phyloP scores from a whole-genome alignment of 2,113 vertebrate genomes.

The Cricetomys ansorgei region DNA sequence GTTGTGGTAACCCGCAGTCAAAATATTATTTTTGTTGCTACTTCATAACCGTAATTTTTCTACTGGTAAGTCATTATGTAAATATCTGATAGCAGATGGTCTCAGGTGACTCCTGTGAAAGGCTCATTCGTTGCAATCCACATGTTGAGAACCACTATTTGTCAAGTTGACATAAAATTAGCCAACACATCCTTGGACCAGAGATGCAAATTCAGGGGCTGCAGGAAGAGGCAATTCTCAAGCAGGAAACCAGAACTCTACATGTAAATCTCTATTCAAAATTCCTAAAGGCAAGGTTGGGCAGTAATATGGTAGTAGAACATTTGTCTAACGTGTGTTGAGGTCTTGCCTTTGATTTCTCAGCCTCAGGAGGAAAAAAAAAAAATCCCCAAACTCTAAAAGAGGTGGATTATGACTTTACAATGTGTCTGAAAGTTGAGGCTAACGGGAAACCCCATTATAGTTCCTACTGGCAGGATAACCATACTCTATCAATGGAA shows the following conservation, averaged over 20 bases:
- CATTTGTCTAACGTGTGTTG: not conserved
- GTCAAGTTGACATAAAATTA: not conserved
- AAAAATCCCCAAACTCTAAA: not conserved
- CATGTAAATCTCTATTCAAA: not conserved
- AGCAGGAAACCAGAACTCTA: not conserved
- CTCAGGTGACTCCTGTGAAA: too few species aligned
- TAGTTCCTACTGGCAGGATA: not conserved
- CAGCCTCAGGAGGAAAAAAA: not conserved
- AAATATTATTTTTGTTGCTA: too few species aligned
- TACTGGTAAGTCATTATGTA: too few species aligned
- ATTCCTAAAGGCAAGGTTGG: not conserved
- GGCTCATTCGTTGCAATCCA: too few species aligned
- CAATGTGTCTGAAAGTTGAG: not conserved
- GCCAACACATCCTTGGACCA: not conserved
- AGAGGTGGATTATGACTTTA: not conserved
- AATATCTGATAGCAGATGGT: too few species aligned
- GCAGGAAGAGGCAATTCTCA: not conserved
- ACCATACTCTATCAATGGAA: not conserved
- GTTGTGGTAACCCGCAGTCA: too few species aligned
- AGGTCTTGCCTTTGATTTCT: not conserved
- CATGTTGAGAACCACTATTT: too few species aligned
- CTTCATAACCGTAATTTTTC: too few species aligned
- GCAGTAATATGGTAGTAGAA: not conserved
- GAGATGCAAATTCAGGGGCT: not conserved
- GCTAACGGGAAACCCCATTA: not conserved